Evolutionary conservation across 2,113 vertebrate genomes (phyloP).

Genomic region (Columba livia): DNA sequence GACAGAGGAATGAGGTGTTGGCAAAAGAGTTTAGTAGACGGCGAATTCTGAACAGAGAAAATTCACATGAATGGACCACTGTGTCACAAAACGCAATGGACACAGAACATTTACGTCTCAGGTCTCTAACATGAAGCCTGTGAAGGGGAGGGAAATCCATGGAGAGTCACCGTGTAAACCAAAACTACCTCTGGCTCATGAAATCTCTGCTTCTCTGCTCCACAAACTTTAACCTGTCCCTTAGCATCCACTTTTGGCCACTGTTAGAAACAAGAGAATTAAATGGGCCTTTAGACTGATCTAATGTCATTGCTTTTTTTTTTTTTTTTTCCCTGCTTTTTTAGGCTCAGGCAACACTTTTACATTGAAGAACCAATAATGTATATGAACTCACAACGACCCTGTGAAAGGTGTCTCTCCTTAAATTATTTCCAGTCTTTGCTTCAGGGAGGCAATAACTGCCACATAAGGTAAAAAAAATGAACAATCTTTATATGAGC

Average conservation of each 20-base stretch:
- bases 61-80: not conserved
- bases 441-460: not conserved
- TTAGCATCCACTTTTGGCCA: not conserved
- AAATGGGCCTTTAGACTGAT: not conserved
- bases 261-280: not conserved
- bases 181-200: not conserved
- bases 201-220: not conserved
- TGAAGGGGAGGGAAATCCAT: not conserved
- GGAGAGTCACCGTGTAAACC: not conserved
- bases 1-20: not conserved
- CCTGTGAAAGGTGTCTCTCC: not conserved
- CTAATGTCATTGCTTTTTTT: not conserved
- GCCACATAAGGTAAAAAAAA: not conserved
- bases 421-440: not conserved
- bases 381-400: rapidly evolving
- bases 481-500: not conserved
- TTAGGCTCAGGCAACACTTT: not conserved
- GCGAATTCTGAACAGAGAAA: not conserved
- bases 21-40: not conserved
- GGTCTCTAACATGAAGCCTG: not conserved
- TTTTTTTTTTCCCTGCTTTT: not conserved
- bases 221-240: not conserved
- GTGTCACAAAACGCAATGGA: not conserved
- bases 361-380: not conserved
- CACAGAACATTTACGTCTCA: not conserved